These are phyloP conservation scores for Meiosimyza decipiens DNA, from an alignment of 2,888 invertebrate species.

Conservation along the genomic window DNA sequence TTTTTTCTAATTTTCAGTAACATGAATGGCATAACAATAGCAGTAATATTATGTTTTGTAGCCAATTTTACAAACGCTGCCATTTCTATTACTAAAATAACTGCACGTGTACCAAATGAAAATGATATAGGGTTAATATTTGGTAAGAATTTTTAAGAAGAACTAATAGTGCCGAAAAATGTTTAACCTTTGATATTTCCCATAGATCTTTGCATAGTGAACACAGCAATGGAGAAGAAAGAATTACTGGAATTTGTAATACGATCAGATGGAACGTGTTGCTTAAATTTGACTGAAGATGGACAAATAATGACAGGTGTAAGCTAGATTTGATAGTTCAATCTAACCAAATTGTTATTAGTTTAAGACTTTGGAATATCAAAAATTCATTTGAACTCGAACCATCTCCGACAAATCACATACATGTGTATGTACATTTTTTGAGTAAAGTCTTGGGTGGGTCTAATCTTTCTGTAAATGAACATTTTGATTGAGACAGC, in stretches of 20 bases:
- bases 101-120: constrained; percentile 55
- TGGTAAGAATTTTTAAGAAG: constrained; percentile 48
- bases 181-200: background rate
- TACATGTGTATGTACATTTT: too few species aligned
- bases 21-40: background rate
- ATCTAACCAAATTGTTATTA: too few species aligned
- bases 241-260: constrained; percentile 52
- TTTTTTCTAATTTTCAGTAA: background rate
- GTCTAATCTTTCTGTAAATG: too few species aligned
- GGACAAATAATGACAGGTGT: constrained; percentile 43
- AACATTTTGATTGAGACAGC: too few species aligned
- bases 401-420: too few species aligned
- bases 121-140: constrained; percentile 62
- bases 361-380: too few species aligned
- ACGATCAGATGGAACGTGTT: constrained; percentile 54
- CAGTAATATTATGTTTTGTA: constrained; percentile 22
- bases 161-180: background rate
- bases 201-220: constrained; percentile 56
- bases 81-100: constrained; percentile 46
- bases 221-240: constrained; percentile 46
- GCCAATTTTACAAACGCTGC: background rate
- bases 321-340: constrained; percentile 29
- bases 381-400: too few species aligned
- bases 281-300: constrained; percentile 49
- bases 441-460: too few species aligned